Evolutionary conservation across 2,113 vertebrate genomes (phyloP), one percentile per base, ranked within the genome.

Genomic region (Labeo rohita): DNA sequence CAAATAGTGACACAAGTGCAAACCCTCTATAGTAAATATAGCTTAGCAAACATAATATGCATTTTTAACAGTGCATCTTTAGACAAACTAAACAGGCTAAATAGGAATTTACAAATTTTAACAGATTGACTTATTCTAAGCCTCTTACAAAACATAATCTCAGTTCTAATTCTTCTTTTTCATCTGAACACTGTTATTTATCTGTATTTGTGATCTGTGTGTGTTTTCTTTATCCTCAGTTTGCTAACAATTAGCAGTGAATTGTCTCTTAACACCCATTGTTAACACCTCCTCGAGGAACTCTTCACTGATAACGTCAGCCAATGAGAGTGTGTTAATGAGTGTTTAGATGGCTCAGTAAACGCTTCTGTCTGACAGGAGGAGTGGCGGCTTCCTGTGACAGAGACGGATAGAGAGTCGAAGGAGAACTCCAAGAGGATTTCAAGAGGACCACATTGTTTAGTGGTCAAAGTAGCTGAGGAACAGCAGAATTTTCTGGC

Each of bases 231-330:
- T 11, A 6, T 73, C 43, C 39, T 73, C 11, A 45, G 18, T 45
- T 45, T 72, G 39, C 39, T 72, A 21, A 45, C 39, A 45, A n/a
- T 73, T 45, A 73, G 39, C 39, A 0, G n/a, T 50, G 45, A 75
- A 50, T 28, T 15, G 72, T 28, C 73, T 75, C 73, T 28, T 75
- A 75, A 23, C 73, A 28, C 45, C 18, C 70, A 72, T 72, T 72
- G 68, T 74, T 23, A 49, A 49, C 72, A 75, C 45, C 73, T 28
- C n/a, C n/a, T 75, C 5, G 11, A 75, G 73, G 12, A 75, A 49
- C 73, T 2, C 73, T 50, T 75, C 11, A 23, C 73, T 75, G 73
- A 75, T 50, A 50, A 75, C 43, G 11, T 21, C 72, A 28, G 72
- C 45, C 72, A 75, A 49, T 50, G 45, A 50, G 73, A 49, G 73